Evolutionary conservation across 2,888 invertebrate species (phyloP).

Genomic region (Euplagia quadripunctaria): DNA sequence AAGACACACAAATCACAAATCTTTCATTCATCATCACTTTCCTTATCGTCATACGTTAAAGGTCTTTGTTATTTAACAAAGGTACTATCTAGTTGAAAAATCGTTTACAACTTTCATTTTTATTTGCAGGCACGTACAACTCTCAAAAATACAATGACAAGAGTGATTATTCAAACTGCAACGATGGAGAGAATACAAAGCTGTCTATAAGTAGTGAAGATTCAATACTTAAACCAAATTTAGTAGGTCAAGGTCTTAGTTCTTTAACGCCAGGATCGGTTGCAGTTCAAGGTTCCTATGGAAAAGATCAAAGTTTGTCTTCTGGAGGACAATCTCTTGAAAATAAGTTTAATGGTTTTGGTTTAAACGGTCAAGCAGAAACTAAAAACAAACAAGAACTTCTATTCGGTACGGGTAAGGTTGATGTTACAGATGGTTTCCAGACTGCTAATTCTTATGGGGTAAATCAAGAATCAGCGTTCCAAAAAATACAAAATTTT

Average conservation of each 20-base stretch:
- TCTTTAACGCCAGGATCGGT: not conserved
- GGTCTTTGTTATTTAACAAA: slow-evolving; percentile 74
- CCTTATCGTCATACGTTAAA: slow-evolving; percentile 57
- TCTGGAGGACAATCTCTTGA: slow-evolving; percentile 18
- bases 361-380: slow-evolving; percentile 3
- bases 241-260: slow-evolving; percentile 10
- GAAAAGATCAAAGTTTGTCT: slow-evolving; percentile 9
- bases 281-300: not conserved
- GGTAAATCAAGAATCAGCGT: not conserved
- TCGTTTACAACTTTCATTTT: slow-evolving; percentile 82
- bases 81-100: slow-evolving; percentile 68
- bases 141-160: slow-evolving; percentile 79
- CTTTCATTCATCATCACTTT: slow-evolving; percentile 60
- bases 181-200: slow-evolving; percentile 39
- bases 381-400: slow-evolving; percentile 9
- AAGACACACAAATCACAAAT: slow-evolving; percentile 29
- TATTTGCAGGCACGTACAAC: slow-evolving; percentile 84
- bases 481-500: slow-evolving; percentile 20
- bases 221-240: slow-evolving; percentile 40
- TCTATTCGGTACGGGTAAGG: not conserved
- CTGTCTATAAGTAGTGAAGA: not conserved
- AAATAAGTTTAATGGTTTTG: slow-evolving; percentile 12
- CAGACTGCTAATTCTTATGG: slow-evolving; percentile 7
- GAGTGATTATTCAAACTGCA: slow-evolving; percentile 69
- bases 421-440: slow-evolving; percentile 26